Conservation (phyloP, 2,888 invertebrate genomes). For the Yponomeuta malinellus region DNA sequence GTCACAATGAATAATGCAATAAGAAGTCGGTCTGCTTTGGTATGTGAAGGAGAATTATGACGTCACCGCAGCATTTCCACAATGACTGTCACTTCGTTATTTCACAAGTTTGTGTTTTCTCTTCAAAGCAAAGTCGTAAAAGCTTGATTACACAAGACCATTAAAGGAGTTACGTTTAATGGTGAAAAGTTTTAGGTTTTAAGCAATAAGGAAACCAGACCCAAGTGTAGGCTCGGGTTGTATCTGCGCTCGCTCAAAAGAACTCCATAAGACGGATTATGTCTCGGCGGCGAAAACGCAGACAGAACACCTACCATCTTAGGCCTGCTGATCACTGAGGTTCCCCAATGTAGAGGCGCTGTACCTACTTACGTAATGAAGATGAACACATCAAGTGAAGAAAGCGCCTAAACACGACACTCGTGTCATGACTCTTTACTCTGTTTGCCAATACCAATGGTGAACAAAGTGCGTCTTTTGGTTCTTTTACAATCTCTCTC, state of each 20-base stretch:
- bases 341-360: neutral
- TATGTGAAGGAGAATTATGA: neutral
- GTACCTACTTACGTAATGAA: neutral
- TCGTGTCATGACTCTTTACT: constrained; percentile 3
- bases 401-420: neutral
- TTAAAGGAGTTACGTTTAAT: neutral
- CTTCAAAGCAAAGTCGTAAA: neutral
- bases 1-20: too few relatives aligned
- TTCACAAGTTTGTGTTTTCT: neutral
- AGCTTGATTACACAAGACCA: neutral
- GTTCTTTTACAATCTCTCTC: too few relatives aligned
- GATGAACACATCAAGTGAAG: neutral
- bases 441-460: neutral
- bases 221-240: too few relatives aligned
- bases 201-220: neutral
- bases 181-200: neutral
- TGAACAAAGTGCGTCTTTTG: neutral
- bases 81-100: neutral
- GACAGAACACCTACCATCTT: too few relatives aligned
- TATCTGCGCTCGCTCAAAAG: too few relatives aligned
- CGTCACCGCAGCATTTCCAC: neutral
- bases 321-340: neutral
- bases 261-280: too few relatives aligned
- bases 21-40: neutral
- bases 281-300: too few relatives aligned